These are phyloP conservation scores for Raillietiella orientalis DNA, from an alignment of 2,888 invertebrate species.

Conservation along the genomic window DNA sequence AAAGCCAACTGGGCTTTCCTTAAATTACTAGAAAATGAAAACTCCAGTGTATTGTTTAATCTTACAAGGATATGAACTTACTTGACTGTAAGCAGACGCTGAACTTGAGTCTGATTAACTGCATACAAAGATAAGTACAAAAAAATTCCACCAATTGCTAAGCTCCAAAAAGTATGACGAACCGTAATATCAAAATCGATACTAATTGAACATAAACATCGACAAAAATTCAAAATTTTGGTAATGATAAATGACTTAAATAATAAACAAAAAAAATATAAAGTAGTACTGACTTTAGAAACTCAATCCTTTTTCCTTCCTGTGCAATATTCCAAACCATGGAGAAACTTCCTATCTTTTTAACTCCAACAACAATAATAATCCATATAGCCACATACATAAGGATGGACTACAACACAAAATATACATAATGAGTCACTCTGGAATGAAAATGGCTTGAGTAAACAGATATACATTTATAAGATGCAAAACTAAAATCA, in stretches of 20 bases:
- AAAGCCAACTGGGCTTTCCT: constrained; percentile 32
- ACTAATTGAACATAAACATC: no score
- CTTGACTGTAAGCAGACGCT: constrained; percentile 17
- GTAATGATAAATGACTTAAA: no score
- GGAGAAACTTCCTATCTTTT: constrained; percentile 29
- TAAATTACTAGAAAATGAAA: constrained; percentile 14
- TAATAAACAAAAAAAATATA: no score
- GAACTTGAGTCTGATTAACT: constrained; percentile 49
- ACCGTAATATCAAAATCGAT: constrained; percentile 42
- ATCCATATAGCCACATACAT: constrained; percentile 56
- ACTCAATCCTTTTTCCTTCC: constrained; percentile 30
- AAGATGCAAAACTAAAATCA: no score
- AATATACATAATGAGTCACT: no score
- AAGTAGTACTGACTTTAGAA: no score
- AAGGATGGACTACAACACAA: constrained; percentile 21
- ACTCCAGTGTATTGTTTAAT: no score
- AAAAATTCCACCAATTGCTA: constrained; percentile 39
- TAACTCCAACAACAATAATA: constrained; percentile 34
- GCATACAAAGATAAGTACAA: constrained; percentile 52
- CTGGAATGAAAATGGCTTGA: no score
- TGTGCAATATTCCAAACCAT: constrained; percentile 35
- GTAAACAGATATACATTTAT: no score
- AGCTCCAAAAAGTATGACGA: constrained; percentile 49
- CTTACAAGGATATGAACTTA: constrained; percentile 11
- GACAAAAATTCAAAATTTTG: constrained; percentile 33